Evolutionary conservation across 1,140 invertebrate genomes (phyloP), one percentile per base, ranked within the genome.

Genomic region (Bombus breviceps): DNA sequence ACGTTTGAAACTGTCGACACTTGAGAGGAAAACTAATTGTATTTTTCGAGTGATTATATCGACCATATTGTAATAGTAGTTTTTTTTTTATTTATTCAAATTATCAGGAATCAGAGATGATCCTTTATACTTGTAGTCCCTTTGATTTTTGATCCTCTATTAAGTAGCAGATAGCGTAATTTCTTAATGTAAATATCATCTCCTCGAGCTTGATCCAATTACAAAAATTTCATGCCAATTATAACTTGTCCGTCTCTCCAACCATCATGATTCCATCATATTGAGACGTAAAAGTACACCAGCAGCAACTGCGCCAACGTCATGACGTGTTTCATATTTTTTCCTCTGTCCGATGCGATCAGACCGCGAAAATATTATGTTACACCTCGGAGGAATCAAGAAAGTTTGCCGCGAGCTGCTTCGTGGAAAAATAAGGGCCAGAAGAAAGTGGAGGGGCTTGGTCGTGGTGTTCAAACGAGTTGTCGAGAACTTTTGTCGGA

Each of bases 391-490:
- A 84, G 81, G 81, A 81, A 87, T 84, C 74, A 75, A 75, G 87
- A 86, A 89, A 89, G 88, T 89, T 89, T 86, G 37, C 74, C 87
- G 72, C 85, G 80, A 64, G 86, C 69, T 57, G 71, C 59, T 64
- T 62, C 82, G 57, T 62, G 68, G 77, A 87, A 83, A 89, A 89
- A 89, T 81, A 83, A 85, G 85, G 75, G 69, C 41, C 68, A 77
- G 80, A 75, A 79, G 69, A 73, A 85, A 83, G 64, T 74, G 80
- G 83, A 82, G 43, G 80, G 81, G 82, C 69, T 83, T 88, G 81
- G 87, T 83, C 78, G 82, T 92, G 89, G 83, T 72, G 89, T 87
- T 90, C 89, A 86, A 91, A 90, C 91, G 91, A 92, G 91, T 92
- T 92, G 87, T 80, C 86, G 84, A 80, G 87, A 92, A 90, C 79